phyloP scores from a whole-genome alignment of 1,140 invertebrate species.

The Chrysoperla carnea region DNA sequence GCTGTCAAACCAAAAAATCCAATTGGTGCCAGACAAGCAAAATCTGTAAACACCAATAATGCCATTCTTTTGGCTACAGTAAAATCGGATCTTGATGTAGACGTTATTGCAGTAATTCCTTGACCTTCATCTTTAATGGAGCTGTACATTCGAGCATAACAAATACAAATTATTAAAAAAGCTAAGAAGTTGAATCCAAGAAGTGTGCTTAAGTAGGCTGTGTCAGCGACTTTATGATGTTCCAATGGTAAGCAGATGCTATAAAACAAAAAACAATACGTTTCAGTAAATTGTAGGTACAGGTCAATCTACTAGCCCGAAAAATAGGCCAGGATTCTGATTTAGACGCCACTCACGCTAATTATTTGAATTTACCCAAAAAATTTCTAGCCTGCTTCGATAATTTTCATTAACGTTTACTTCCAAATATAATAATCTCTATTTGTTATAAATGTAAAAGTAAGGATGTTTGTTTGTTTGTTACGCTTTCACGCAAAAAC shows the following conservation, averaged over 20 bases:
- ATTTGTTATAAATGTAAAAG: too few relatives aligned
- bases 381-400: too few relatives aligned
- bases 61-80: slow-evolving; percentile 78
- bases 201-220: slow-evolving; percentile 49
- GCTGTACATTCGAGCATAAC: slow-evolving; percentile 68
- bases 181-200: slow-evolving; percentile 53
- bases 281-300: too few relatives aligned
- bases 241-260: slow-evolving; percentile 60
- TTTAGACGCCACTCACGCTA: too few relatives aligned
- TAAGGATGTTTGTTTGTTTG: too few relatives aligned
- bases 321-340: too few relatives aligned
- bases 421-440: too few relatives aligned
- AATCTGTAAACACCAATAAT: slow-evolving; percentile 70
- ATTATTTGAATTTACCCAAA: too few relatives aligned
- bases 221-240: slow-evolving; percentile 36
- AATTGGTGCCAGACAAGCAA: slow-evolving; percentile 71
- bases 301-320: too few relatives aligned
- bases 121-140: slow-evolving; percentile 30
- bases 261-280: slow-evolving; percentile 8
- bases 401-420: too few relatives aligned
- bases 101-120: slow-evolving; percentile 29
- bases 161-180: slow-evolving; percentile 58
- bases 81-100: slow-evolving; percentile 41
- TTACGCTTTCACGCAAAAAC: too few relatives aligned
- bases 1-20: slow-evolving; percentile 73